These are phyloP conservation scores for Coelopa pilipes DNA, from an alignment of 2,888 invertebrate genomes.

Conservation along the genomic window DNA sequence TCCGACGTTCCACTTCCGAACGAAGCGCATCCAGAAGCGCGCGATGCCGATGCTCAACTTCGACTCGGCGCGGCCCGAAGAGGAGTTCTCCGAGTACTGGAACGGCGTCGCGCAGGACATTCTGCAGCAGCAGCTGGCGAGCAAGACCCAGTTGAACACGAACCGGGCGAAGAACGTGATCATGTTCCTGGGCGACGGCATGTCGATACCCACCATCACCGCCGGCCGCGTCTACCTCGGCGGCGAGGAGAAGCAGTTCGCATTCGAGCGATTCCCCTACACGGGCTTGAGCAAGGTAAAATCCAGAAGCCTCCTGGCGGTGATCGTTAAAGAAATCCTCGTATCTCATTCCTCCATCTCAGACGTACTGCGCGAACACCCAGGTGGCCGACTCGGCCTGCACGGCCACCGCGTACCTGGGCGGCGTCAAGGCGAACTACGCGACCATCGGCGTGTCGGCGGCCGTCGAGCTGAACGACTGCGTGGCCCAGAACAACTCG, in stretches of 20 bases:
- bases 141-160: conserved; percentile 58
- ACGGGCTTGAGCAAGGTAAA: conserved; percentile 80
- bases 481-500: conserved; percentile 71
- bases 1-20: conserved; percentile 51
- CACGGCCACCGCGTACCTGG: conserved; percentile 82
- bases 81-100: conserved; percentile 67
- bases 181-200: conserved; percentile 84
- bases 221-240: conserved; percentile 83
- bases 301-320: background rate
- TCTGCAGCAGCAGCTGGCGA: conserved; percentile 63
- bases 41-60: conserved; percentile 61
- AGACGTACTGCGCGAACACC: conserved; percentile 82
- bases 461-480: conserved; percentile 74
- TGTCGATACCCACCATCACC: conserved; percentile 85
- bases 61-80: conserved; percentile 54
- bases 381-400: conserved; percentile 89
- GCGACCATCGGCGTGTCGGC: conserved; percentile 81
- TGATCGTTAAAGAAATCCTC: background rate
- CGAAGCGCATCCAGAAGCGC: conserved; percentile 48
- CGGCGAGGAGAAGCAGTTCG: conserved; percentile 79
- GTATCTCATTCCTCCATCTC: conserved; percentile 45
- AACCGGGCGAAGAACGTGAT: conserved; percentile 72
- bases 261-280: conserved; percentile 82
- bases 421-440: conserved; percentile 82
- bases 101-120: conserved; percentile 66